Evolutionary conservation across 2,113 vertebrate genomes (phyloP), one percentile per base, ranked within the genome.

Genomic region (Oncorhynchus gorbuscha): DNA sequence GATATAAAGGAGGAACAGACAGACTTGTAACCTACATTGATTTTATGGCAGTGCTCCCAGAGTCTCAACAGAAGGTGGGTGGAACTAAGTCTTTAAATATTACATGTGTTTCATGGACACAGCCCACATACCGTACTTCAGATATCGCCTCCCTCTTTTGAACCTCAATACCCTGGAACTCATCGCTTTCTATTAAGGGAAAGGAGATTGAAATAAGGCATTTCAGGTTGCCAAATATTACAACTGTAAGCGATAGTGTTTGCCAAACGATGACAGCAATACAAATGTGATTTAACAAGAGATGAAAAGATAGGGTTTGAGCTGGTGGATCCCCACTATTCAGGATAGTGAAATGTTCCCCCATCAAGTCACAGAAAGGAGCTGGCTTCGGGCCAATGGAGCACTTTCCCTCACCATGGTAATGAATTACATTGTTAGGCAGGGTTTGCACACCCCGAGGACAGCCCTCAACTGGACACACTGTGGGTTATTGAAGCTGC

Each of bases 21-120:
- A 55, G 16, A 55, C 16, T 14, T 55, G 51, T 55, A 55, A 55
- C 51, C 51, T 79, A 65, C 71, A 79, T 45, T 71, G 73, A 79
- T 66, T 71, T 32, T 4, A 55, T 75, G 78, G 67, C 68, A 65
- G 58, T 59, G 24, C 71, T 79, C 78, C 78, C 68, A 75, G 78
- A 75, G 59, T 65, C 68, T 71, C 66, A 24, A 20, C 22, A 58
- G 22, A 49, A 73, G 71, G 62, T 26, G 49, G 24, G 48, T 39
- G 20, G 45, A 24, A 45, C 14, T 14, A 4, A 5, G 1, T 59
- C 59, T 62, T 62, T 62, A 62, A 62, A 62, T 62, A 62, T 62
- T n/a, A 62, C 59, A 62, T 62, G n/a, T n/a, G 16, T 22, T 62
- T 55, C 51, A 18, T 62, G 59, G 59, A 22, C 20, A 24, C 59